Percentiles rank a stretch among this genome's conserved stretches.
These are phyloP conservation scores for Leptarthrus brevirostris DNA, from an alignment of 2,888 invertebrate species.

Conservation along the genomic window DNA sequence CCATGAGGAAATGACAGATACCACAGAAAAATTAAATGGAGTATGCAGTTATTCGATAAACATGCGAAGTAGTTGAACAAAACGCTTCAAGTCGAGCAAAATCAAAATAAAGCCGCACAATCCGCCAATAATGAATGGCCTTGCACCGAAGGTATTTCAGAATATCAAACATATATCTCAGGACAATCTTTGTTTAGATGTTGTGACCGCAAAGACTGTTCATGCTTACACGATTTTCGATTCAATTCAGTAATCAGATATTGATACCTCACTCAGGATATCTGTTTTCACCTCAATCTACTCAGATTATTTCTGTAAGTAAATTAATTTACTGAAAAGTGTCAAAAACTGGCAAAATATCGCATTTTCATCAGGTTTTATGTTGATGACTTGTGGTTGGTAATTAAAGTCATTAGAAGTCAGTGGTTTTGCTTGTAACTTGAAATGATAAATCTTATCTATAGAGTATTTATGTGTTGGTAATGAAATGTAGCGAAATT, in stretches of 20 bases:
- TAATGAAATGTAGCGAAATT: too few species aligned
- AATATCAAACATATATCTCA: neutral
- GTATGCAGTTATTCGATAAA: neutral
- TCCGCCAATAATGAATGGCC: neutral
- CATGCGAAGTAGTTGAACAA: conserved; percentile 18
- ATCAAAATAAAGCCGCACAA: neutral
- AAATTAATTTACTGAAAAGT: conserved; percentile 23
- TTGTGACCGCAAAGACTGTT: conserved; percentile 10
- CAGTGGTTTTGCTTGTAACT: too few species aligned
- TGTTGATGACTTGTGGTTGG: conserved; percentile 7
- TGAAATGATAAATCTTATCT: too few species aligned
- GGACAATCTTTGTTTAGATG: conserved; percentile 7
- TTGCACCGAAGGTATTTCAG: conserved; percentile 40
- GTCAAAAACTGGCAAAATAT: conserved; percentile 22
- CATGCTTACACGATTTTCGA: conserved; percentile 24
- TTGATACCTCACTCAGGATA: conserved; percentile 14
- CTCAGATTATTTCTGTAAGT: conserved; percentile 25
- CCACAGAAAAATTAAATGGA: conserved; percentile 17
- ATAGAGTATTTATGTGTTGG: too few species aligned
- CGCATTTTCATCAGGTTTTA: conserved; percentile 11
- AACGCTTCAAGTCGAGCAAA: conserved; percentile 17
- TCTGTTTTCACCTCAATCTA: conserved; percentile 15
- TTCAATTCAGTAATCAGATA: conserved; percentile 2
- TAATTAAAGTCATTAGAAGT: too few species aligned
- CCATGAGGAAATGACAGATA: conserved; percentile 29